Conservation (phyloP, 2,888 invertebrate genomes). For the Eupithecia subfuscata region DNA sequence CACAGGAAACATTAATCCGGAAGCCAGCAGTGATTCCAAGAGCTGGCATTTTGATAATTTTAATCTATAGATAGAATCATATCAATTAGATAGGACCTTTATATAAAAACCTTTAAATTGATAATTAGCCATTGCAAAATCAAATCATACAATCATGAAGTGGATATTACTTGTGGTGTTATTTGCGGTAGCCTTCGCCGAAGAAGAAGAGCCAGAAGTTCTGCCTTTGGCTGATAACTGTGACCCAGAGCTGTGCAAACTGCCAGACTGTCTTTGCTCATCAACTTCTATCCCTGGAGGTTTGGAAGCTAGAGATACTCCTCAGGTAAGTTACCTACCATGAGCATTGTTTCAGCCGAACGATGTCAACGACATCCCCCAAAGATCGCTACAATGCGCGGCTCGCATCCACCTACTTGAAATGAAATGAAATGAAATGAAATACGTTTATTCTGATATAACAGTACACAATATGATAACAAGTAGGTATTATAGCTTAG, state of each 20-base stretch:
- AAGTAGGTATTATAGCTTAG: no score
- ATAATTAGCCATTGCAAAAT: conserved; percentile 1
- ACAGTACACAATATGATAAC: no score
- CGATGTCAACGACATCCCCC: no score
- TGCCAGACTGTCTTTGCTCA: conserved; percentile 83
- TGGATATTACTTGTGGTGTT: conserved; percentile 29
- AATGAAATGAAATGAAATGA: no score
- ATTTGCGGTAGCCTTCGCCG: conserved; percentile 25
- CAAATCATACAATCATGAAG: conserved; percentile 22
- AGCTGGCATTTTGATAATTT: conserved; percentile 1
- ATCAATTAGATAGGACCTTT: not conserved
- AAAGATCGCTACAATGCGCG: no score
- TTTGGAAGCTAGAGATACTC: conserved; percentile 69
- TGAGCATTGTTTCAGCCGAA: not conserved
- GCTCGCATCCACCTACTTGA: no score
- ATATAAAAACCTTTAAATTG: conserved; percentile 5
- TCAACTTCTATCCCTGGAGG: conserved; percentile 75
- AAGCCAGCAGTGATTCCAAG: not conserved
- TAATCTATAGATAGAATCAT: conserved; percentile 3
- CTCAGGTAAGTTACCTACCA: conserved; percentile 71
- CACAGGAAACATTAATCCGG: conserved; percentile 13
- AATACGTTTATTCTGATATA: no score
- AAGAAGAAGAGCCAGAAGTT: conserved; percentile 36
- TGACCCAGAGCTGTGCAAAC: conserved; percentile 66
- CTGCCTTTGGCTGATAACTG: conserved; percentile 63